phyloP scores from a whole-genome alignment of 2,797 vertebrate species.

The Bradypodion pumilum region DNA sequence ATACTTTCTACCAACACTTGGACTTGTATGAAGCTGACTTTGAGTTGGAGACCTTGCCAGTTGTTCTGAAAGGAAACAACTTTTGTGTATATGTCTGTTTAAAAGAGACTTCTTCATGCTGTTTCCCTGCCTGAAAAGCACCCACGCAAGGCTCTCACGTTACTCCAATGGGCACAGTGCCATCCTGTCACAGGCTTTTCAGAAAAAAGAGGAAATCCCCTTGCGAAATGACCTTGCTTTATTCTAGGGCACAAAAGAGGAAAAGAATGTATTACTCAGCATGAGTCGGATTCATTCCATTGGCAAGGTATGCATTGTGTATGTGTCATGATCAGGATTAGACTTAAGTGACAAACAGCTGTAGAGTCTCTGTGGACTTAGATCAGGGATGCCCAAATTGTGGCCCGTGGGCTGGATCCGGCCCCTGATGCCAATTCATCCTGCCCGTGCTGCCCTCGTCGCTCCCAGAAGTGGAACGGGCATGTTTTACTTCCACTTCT shows the following conservation, averaged over 20 bases:
- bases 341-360: constrained; percentile 36
- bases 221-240: constrained; percentile 36
- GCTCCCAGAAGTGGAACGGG: too few species aligned
- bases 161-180: neutral
- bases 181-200: neutral
- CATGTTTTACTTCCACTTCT: too few species aligned
- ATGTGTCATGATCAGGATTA: constrained; percentile 27
- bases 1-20: too few species aligned
- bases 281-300: constrained; percentile 42
- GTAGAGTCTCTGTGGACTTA: constrained; percentile 39
- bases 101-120: neutral
- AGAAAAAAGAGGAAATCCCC: neutral
- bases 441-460: too few species aligned
- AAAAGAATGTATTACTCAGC: constrained; percentile 40
- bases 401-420: too few species aligned
- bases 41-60: neutral
- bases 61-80: constrained; percentile 8
- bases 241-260: constrained; percentile 23
- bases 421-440: too few species aligned
- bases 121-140: constrained; percentile 16
- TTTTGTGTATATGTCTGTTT: neutral
- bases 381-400: too few species aligned
- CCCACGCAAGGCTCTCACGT: neutral
- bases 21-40: too few species aligned
- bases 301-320: constrained; percentile 37